phyloP scores from a whole-genome alignment of 2,797 vertebrate genomes.

The Spondyliosoma cantharus region DNA sequence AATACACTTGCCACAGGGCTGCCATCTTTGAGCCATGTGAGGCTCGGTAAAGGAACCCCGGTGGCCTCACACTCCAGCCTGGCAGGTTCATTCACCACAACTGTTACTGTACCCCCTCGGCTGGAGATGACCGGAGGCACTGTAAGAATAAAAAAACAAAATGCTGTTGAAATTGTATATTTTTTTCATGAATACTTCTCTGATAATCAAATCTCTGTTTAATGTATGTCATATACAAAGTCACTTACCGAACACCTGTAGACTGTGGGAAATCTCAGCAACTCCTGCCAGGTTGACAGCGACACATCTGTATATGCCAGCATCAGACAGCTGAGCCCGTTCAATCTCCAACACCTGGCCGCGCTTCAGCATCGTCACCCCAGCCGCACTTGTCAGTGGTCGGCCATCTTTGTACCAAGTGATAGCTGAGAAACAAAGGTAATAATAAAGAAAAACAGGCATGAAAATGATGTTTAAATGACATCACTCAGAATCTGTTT shows the following conservation, averaged over 20 bases:
- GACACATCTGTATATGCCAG: constrained; percentile 92
- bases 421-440: constrained; percentile 80
- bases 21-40: constrained; percentile 97
- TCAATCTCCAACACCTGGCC: constrained; percentile 89
- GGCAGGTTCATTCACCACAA: constrained; percentile 91
- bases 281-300: constrained; percentile 90
- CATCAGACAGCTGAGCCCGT: constrained; percentile 88
- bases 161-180: neutral
- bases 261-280: constrained; percentile 87
- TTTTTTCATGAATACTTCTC: neutral
- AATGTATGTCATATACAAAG: neutral
- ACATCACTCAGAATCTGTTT: too few relatives aligned
- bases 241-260: constrained; percentile 93
- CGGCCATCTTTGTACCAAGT: constrained; percentile 94
- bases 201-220: neutral
- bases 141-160: constrained; percentile 61
- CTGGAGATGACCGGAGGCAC: constrained; percentile 93
- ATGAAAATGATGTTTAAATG: neutral
- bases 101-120: constrained; percentile 85
- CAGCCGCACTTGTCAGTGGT: constrained; percentile 80
- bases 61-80: constrained; percentile 93
- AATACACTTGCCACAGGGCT: constrained; percentile 92
- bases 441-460: neutral
- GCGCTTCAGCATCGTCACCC: constrained; percentile 83
- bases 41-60: constrained; percentile 92